These are phyloP conservation scores for Chloropsis hardwickii DNA, from an alignment of 2,113 vertebrate genomes.

Conservation along the genomic window DNA sequence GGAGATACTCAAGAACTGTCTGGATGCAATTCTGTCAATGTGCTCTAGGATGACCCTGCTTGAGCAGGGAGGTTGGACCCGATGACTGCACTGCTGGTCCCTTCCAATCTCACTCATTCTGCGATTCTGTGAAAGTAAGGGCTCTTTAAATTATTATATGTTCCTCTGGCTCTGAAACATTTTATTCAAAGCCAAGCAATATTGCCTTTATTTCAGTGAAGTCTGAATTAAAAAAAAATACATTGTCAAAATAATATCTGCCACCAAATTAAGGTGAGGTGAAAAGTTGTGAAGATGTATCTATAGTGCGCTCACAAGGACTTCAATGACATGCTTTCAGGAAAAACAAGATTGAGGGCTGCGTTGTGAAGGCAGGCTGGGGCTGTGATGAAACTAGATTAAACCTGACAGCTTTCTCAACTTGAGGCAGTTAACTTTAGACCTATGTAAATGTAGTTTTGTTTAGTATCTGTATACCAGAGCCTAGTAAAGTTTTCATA, in stretches of 20 bases:
- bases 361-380: background rate
- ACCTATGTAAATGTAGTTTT: background rate
- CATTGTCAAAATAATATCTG: background rate
- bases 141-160: background rate
- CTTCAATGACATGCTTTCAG: rapidly evolving
- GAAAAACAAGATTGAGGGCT: background rate
- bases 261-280: background rate
- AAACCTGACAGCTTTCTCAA: background rate
- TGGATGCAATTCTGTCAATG: background rate
- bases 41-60: background rate
- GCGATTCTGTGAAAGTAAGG: background rate
- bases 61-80: background rate
- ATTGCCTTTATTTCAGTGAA: background rate
- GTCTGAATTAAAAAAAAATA: background rate
- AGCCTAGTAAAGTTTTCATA: background rate
- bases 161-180: background rate
- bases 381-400: background rate
- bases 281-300: background rate
- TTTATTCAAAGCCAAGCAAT: background rate
- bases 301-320: background rate
- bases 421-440: background rate
- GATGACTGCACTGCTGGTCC: background rate
- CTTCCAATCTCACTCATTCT: background rate
- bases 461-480: background rate
- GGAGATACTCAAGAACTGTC: background rate